phyloP scores from a whole-genome alignment of 2,797 vertebrate genomes.

The Myripristis murdjan region DNA sequence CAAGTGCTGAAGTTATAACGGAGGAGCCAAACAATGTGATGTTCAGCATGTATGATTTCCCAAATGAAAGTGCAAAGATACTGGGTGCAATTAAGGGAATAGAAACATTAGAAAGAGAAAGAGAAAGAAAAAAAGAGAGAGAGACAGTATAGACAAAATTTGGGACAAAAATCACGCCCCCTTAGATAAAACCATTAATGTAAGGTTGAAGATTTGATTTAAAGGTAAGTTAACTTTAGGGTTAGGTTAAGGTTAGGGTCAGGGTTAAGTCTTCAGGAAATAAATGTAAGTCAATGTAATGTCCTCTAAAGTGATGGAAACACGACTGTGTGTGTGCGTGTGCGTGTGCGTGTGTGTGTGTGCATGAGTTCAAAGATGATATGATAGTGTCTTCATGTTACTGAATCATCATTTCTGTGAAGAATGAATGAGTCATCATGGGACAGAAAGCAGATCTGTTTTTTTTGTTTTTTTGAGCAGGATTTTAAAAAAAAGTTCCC shows the following conservation, averaged over 20 bases:
- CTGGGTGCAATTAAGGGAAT: background rate
- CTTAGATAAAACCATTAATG: no score
- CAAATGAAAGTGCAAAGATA: background rate
- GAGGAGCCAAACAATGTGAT: background rate
- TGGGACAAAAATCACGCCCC: no score
- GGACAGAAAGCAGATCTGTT: slow-evolving; percentile 45
- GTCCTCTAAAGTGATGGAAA: no score
- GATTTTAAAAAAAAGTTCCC: no score
- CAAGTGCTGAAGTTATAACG: background rate
- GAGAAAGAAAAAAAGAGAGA: background rate
- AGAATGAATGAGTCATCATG: slow-evolving; percentile 46
- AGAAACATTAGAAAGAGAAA: background rate
- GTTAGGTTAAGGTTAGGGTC: no score
- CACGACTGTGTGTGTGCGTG: background rate
- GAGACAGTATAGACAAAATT: background rate
- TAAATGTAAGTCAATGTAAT: no score
- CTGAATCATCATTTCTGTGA: slow-evolving; percentile 27
- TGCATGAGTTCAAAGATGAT: background rate
- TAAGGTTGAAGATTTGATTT: no score
- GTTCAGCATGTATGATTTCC: background rate
- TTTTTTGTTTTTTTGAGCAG: no score
- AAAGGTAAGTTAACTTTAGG: no score
- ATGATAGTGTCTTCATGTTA: slow-evolving; percentile 52
- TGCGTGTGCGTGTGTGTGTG: background rate
- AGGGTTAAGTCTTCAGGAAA: no score